phyloP scores from a whole-genome alignment of 2,888 invertebrate species.

The Cephus spinipes region DNA sequence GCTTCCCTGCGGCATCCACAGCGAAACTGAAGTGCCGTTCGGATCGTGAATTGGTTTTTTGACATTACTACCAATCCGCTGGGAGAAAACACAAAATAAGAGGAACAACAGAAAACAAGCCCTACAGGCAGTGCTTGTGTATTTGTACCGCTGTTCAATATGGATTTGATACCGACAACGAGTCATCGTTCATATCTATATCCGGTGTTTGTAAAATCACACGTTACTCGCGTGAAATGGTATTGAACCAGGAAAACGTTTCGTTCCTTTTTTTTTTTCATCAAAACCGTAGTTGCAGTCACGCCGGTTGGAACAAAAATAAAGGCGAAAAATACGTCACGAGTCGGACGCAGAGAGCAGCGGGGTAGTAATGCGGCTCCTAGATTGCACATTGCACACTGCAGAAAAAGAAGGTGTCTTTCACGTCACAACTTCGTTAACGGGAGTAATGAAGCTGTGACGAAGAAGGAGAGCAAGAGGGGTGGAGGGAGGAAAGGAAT shows the following conservation, averaged over 20 bases:
- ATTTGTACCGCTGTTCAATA: not conserved
- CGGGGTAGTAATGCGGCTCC: not conserved
- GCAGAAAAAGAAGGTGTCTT: conserved; percentile 35
- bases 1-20: conserved; percentile 15
- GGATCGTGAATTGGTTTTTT: conserved; percentile 5
- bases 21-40: not conserved
- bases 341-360: conserved; percentile 8
- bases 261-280: not conserved
- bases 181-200: not conserved
- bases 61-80: not conserved
- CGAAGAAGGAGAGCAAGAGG: conserved; percentile 16
- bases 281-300: conserved; percentile 2
- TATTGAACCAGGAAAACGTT: not conserved
- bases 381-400: conserved; percentile 30
- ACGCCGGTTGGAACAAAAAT: not conserved
- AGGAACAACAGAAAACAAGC: conserved; percentile 18
- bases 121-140: conserved; percentile 6
- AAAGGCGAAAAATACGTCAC: not conserved
- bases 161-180: not conserved
- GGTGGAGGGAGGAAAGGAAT: not conserved
- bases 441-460: conserved; percentile 35
- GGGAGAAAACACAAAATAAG: conserved; percentile 13
- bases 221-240: not conserved
- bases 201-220: not conserved
- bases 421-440: conserved; percentile 33